Conservation (phyloP, 1,140 invertebrate genomes). For the Physella acuta region DNA sequence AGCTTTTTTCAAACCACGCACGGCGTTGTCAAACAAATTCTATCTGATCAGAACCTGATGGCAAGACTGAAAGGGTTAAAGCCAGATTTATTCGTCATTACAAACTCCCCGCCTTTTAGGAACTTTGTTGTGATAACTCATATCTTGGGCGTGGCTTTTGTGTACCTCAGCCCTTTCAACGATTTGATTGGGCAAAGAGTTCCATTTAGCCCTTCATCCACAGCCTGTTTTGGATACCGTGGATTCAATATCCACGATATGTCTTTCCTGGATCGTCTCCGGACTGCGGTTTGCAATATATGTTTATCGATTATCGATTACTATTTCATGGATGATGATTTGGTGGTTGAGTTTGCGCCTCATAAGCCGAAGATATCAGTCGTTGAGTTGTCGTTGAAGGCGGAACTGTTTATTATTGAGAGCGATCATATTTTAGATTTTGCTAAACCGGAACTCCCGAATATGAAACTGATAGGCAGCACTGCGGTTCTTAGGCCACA, state of each 20-base stretch:
- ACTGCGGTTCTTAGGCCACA: constrained; percentile 22
- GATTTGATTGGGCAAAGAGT: not conserved
- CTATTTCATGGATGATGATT: not conserved
- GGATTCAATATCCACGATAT: not conserved
- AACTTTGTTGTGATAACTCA: constrained; percentile 10
- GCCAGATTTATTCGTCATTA: constrained; percentile 10
- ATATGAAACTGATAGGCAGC: constrained; percentile 36
- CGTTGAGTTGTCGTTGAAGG: constrained; percentile 3
- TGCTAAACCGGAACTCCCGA: constrained; percentile 32
- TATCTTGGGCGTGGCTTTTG: constrained; percentile 3
- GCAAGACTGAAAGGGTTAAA: not conserved
- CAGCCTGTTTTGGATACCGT: not conserved
- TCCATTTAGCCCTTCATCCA: constrained; percentile 7
- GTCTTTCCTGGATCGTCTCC: not conserved
- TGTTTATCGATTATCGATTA: not conserved
- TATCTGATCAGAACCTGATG: not conserved
- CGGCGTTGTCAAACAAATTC: not conserved
- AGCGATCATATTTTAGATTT: constrained; percentile 29
- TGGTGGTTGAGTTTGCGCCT: constrained; percentile 13
- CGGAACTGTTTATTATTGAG: constrained; percentile 13
- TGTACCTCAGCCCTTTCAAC: not conserved
- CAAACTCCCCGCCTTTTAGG: not conserved
- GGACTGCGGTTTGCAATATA: not conserved
- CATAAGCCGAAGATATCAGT: constrained; percentile 21
- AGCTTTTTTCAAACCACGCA: not conserved